These are phyloP conservation scores for Anguilla japonica DNA, from an alignment of 2,113 vertebrate species.

Conservation along the genomic window DNA sequence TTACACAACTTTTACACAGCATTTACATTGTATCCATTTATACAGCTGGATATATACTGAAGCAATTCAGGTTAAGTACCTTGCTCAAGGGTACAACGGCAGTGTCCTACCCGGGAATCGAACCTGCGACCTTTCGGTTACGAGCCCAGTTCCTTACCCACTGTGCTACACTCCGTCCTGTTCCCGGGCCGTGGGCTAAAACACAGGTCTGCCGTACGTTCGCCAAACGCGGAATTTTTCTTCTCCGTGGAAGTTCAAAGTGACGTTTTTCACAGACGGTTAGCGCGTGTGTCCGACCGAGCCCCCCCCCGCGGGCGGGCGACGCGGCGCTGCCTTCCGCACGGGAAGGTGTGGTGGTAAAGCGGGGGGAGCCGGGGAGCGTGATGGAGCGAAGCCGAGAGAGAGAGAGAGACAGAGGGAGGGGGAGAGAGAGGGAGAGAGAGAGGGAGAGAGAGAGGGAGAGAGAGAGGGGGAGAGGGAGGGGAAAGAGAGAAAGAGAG, in stretches of 20 bases:
- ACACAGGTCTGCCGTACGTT: background rate
- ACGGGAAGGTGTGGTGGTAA: background rate
- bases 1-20: too few relatives aligned
- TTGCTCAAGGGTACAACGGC: too few relatives aligned
- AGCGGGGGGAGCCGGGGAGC: background rate
- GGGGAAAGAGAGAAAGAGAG: too few relatives aligned
- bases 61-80: too few relatives aligned
- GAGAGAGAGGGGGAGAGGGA: too few relatives aligned
- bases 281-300: background rate
- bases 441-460: too few relatives aligned
- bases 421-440: background rate
- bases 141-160: too few relatives aligned
- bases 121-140: too few relatives aligned
- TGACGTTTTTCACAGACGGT: background rate
- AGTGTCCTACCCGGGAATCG: too few relatives aligned
- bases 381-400: background rate
- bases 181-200: background rate
- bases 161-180: too few relatives aligned
- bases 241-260: background rate
- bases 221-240: background rate
- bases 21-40: too few relatives aligned
- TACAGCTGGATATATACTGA: too few relatives aligned
- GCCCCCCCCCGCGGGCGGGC: background rate
- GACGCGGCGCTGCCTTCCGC: background rate
- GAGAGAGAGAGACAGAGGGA: background rate